These are phyloP conservation scores for Dyspetes luteomarginatus DNA, from an alignment of 2,888 invertebrate genomes.

Conservation along the genomic window DNA sequence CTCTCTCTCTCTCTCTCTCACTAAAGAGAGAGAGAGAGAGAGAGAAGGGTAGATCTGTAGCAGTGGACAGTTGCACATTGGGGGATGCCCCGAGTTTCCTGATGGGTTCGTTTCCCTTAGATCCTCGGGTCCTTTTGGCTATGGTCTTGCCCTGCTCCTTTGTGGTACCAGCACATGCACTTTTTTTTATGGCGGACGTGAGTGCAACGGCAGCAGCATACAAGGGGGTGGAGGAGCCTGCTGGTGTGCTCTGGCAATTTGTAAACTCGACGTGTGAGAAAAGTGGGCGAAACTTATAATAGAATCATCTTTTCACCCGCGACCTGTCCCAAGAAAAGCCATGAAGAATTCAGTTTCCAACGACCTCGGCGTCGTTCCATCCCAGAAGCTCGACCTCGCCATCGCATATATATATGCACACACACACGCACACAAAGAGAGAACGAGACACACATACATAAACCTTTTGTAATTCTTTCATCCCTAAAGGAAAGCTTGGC, in stretches of 20 bases:
- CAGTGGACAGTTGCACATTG: constrained; percentile 59
- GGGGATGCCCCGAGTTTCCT: constrained; percentile 22
- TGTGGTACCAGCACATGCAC: constrained; percentile 49
- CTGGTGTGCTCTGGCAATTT: constrained; percentile 63
- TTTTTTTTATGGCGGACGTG: constrained; percentile 40
- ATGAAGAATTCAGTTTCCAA: constrained; percentile 55
- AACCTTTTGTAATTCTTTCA: constrained; percentile 54
- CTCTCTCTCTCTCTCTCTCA: constrained; percentile 6
- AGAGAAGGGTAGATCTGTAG: constrained; percentile 24
- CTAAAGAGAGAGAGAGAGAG: constrained; percentile 6
- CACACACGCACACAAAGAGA: background rate
- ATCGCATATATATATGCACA: background rate
- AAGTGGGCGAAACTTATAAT: constrained; percentile 76
- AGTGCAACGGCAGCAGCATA: constrained; percentile 3
- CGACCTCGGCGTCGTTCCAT: constrained; percentile 24
- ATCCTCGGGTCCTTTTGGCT: constrained; percentile 45
- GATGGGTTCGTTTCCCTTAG: constrained; percentile 13
- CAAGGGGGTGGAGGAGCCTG: constrained; percentile 13
- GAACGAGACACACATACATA: background rate
- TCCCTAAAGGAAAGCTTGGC: constrained; percentile 8
- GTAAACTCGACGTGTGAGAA: constrained; percentile 69
- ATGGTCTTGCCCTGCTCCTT: constrained; percentile 26
- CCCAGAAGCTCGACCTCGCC: constrained; percentile 3
- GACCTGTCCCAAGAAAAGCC: constrained; percentile 72
- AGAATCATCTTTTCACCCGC: constrained; percentile 76